Evolutionary conservation across 2,797 vertebrate species (phyloP).

Genomic region (Alauda arvensis): DNA sequence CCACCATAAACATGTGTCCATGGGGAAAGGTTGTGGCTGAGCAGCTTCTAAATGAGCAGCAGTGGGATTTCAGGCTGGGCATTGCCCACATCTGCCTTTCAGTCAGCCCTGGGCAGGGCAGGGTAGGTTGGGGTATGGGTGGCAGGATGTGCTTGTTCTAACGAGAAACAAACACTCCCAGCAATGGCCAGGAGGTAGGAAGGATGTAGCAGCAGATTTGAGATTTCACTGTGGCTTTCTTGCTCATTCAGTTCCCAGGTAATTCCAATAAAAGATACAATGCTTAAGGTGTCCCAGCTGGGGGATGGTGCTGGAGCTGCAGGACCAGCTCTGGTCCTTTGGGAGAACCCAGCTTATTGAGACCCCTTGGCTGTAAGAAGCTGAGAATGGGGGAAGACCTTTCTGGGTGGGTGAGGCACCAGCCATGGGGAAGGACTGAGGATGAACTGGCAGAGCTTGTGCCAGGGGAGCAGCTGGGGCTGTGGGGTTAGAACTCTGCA

Average conservation of each 20-base stretch:
- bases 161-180: background rate
- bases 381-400: background rate
- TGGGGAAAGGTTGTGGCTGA: background rate
- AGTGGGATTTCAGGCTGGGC: background rate
- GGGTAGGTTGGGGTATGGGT: background rate
- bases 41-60: background rate
- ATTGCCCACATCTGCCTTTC: background rate
- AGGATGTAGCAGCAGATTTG: background rate
- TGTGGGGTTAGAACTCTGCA: background rate
- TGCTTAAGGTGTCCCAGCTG: background rate
- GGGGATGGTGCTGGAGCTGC: background rate
- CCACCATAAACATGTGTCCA: background rate
- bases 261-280: background rate
- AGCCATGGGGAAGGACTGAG: background rate
- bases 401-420: background rate
- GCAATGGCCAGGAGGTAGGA: background rate
- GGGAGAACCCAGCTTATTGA: background rate
- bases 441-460: background rate
- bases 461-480: background rate
- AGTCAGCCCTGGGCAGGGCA: accelerated
- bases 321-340: background rate
- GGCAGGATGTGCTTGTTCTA: background rate
- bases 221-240: background rate
- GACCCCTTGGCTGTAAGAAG: background rate
- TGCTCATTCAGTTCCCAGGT: background rate